These are phyloP conservation scores for Chelmon rostratus DNA, from an alignment of 2,797 vertebrate genomes.

Conservation along the genomic window DNA sequence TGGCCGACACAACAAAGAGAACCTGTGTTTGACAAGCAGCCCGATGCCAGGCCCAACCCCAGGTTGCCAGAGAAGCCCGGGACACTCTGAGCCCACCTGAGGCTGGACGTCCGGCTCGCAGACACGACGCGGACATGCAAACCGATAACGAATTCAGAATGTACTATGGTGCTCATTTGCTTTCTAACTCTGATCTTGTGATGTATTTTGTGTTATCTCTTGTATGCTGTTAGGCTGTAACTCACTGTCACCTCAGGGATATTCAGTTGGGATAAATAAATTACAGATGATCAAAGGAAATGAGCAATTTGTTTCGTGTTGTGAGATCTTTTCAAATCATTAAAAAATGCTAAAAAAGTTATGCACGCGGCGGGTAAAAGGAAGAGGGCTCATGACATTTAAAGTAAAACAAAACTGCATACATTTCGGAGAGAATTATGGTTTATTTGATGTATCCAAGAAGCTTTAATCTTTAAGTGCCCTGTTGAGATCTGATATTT, in stretches of 20 bases:
- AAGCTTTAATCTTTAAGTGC: background rate
- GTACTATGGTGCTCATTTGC: background rate
- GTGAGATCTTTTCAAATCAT: slow-evolving; percentile 8
- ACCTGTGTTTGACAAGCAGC: slow-evolving; percentile 81
- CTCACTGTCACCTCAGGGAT: background rate
- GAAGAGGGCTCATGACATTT: background rate
- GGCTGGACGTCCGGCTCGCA: slow-evolving; percentile 19
- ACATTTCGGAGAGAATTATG: background rate
- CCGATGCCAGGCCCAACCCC: slow-evolving; percentile 61
- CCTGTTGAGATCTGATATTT: background rate
- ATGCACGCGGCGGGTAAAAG: background rate
- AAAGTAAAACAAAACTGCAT: background rate
- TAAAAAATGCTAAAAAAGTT: background rate
- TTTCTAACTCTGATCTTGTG: background rate
- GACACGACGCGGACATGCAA: background rate
- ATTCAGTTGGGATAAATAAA: background rate
- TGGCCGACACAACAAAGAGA: slow-evolving; percentile 81
- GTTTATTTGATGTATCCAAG: background rate
- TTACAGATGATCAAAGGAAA: background rate
- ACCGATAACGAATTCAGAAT: background rate
- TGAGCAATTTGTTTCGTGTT: background rate
- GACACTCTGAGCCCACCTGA: slow-evolving; percentile 64
- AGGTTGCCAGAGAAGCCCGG: slow-evolving; percentile 54
- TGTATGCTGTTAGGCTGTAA: background rate
- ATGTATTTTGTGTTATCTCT: background rate